Evolutionary conservation across 2,888 invertebrate species (phyloP).

Genomic region (Gari tellinella): DNA sequence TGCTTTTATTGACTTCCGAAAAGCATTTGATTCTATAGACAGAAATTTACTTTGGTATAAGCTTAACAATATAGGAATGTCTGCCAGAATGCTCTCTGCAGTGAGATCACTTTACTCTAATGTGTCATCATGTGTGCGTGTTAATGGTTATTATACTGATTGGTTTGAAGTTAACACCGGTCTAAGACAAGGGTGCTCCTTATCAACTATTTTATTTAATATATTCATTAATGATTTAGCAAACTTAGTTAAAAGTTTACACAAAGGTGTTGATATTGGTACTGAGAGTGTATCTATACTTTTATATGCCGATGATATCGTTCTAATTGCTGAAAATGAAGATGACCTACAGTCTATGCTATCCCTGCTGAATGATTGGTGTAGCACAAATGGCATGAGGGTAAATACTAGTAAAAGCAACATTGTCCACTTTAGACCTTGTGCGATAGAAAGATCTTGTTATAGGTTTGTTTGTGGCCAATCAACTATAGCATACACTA

Average conservation of each 20-base stretch:
- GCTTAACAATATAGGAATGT: slow-evolving; percentile 11
- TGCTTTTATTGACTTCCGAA: slow-evolving; percentile 37
- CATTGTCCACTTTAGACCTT: slow-evolving; percentile 29
- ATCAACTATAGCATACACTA: no score
- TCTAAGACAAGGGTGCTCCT: slow-evolving; percentile 14
- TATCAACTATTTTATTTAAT: slow-evolving; percentile 24
- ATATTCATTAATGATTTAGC: slow-evolving; percentile 24
- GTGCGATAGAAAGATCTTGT: neutral
- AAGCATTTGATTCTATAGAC: slow-evolving; percentile 25
- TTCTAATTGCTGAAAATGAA: slow-evolving; percentile 35
- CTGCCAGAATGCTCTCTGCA: slow-evolving; percentile 13
- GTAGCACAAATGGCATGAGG: slow-evolving; percentile 7
- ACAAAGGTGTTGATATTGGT: slow-evolving; percentile 16
- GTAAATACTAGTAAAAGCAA: slow-evolving; percentile 31
- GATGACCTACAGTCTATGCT: slow-evolving; percentile 27
- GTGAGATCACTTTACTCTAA: slow-evolving; percentile 21
- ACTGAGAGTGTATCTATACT: slow-evolving; percentile 18
- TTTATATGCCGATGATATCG: slow-evolving; percentile 32
- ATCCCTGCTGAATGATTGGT: slow-evolving; percentile 28
- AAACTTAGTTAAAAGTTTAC: neutral
- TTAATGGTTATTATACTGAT: slow-evolving; percentile 25
- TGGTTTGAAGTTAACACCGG: slow-evolving; percentile 19
- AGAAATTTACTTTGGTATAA: slow-evolving; percentile 14
- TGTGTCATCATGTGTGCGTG: slow-evolving; percentile 20
- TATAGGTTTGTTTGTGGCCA: slow-evolving; percentile 20